Percentiles rank a stretch among this genome's conserved stretches.
phyloP scores from a whole-genome alignment of 2,797 vertebrate species.

The Tragelaphus oryx region DNA sequence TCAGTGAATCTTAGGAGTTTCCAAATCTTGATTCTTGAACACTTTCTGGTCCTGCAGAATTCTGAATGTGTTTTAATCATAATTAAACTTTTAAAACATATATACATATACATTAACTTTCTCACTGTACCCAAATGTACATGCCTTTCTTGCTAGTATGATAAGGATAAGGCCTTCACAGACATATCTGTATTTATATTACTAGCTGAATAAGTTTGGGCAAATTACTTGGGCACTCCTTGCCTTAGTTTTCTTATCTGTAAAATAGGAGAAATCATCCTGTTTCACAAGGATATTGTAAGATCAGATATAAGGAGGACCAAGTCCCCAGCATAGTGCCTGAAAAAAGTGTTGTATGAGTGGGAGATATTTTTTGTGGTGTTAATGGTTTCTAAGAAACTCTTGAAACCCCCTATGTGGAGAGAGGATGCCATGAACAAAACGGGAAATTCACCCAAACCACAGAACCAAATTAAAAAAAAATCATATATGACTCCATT shows the following conservation, averaged over 20 bases:
- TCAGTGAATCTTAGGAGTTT: neutral
- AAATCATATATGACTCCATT: neutral
- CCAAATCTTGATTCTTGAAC: neutral
- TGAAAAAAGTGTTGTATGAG: neutral
- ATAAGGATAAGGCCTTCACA: neutral
- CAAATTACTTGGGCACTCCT: neutral
- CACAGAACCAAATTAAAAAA: neutral
- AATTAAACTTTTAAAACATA: neutral
- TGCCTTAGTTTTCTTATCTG: neutral
- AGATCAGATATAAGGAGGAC: neutral
- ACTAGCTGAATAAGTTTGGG: neutral
- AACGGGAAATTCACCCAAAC: neutral
- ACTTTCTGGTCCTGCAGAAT: neutral
- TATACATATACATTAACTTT: neutral
- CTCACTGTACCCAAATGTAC: neutral
- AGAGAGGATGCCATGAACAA: neutral
- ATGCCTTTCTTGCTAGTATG: neutral
- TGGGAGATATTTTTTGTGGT: neutral
- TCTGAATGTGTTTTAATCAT: neutral
- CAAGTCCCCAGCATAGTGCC: neutral
- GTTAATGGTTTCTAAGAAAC: neutral
- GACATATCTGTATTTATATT: neutral
- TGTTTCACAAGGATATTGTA: neutral
- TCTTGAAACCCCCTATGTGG: neutral
- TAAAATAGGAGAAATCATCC: neutral